These are phyloP conservation scores for Diabrotica undecimpunctata DNA, from an alignment of 1,140 invertebrate genomes.

Conservation along the genomic window DNA sequence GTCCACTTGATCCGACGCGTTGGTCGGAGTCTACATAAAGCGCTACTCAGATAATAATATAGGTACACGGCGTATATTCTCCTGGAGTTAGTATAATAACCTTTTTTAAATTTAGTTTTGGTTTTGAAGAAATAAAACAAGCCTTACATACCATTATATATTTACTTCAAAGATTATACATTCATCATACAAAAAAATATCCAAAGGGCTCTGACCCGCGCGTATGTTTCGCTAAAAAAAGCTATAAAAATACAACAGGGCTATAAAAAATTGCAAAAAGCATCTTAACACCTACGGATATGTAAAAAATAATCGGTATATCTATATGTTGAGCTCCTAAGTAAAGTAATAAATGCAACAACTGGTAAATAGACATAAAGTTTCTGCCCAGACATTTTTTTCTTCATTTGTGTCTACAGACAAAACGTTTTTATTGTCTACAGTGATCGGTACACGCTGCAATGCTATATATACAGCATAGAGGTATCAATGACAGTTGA, in stretches of 20 bases:
- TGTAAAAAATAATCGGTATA: conserved; percentile 21
- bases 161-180: conserved; percentile 15
- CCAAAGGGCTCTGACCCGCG: conserved; percentile 4
- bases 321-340: conserved; percentile 14
- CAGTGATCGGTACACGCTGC: too few species aligned
- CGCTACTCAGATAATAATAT: too few species aligned
- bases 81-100: too few species aligned
- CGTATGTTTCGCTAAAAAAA: conserved; percentile 7
- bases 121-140: background rate
- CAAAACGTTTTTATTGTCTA: background rate
- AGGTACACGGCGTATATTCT: too few species aligned
- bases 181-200: conserved; percentile 18
- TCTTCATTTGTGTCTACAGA: background rate
- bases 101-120: too few species aligned
- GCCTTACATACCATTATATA: background rate
- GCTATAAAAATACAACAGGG: conserved; percentile 20
- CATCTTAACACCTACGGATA: conserved; percentile 18
- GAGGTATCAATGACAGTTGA: too few species aligned
- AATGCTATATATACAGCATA: too few species aligned
- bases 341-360: conserved; percentile 11
- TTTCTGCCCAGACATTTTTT: too few species aligned
- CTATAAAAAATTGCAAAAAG: conserved; percentile 17
- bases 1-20: too few species aligned
- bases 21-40: too few species aligned
- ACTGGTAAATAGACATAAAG: conserved; percentile 6